Percentiles rank a stretch among this genome's conserved stretches.
Conservation (phyloP, 2,888 invertebrate species). For the Synanthedon formicaeformis region DNA sequence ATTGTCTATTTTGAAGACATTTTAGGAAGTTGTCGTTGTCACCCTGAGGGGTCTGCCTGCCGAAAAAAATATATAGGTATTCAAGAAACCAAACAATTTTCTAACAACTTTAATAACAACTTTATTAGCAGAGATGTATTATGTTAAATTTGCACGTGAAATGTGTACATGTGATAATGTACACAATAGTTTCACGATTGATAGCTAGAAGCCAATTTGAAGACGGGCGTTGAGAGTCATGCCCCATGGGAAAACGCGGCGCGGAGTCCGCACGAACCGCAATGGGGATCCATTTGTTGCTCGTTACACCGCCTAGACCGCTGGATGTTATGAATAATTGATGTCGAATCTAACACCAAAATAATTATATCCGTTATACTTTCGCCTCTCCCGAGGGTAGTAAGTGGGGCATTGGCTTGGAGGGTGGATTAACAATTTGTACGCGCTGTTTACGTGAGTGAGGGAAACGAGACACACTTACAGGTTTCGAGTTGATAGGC, state of each 20-base stretch:
- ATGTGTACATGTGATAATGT: not conserved
- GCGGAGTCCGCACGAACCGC: conserved; percentile 9
- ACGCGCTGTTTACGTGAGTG: too few species aligned
- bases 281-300: conserved; percentile 28
- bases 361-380: conserved; percentile 21
- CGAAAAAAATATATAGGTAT: too few species aligned
- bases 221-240: conserved; percentile 1
- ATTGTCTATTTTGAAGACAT: too few species aligned
- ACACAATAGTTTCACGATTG: not conserved
- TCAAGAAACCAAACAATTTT: not conserved
- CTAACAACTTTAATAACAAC: too few species aligned
- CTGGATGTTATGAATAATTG: conserved; percentile 47
- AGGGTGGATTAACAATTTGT: too few species aligned
- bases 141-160: too few species aligned
- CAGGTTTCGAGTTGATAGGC: too few species aligned
- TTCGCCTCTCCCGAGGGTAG: conserved; percentile 14
- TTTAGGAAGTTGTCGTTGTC: too few species aligned
- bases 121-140: too few species aligned
- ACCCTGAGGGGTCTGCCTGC: too few species aligned
- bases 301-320: conserved; percentile 30
- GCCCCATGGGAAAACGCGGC: conserved; percentile 10
- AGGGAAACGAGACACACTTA: too few species aligned
- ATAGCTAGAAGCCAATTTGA: not conserved
- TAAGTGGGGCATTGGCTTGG: conserved; percentile 9
- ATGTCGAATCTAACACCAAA: conserved; percentile 19